Conservation (phyloP, 1,140 invertebrate genomes). For the Hypsibius dujardini region DNA sequence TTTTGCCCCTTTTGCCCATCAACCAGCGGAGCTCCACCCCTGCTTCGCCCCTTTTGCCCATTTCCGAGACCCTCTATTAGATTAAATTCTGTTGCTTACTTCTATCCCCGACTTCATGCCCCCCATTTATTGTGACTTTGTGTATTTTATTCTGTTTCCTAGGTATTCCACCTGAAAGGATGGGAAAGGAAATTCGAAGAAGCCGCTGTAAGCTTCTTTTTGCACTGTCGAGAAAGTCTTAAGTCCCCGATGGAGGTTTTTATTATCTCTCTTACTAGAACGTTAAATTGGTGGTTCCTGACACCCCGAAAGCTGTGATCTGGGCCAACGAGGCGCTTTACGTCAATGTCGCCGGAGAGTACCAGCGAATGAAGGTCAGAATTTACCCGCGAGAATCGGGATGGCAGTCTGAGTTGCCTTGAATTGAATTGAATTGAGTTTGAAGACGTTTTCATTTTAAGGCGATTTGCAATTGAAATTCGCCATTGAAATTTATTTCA, state of each 20-base stretch:
- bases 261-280: background rate
- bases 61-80: too few relatives aligned
- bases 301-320: slow-evolving; percentile 61
- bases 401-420: too few relatives aligned
- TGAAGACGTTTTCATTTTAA: too few relatives aligned
- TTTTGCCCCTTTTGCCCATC: too few relatives aligned
- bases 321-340: slow-evolving; percentile 66
- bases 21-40: too few relatives aligned
- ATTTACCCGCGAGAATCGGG: background rate
- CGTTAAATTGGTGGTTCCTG: slow-evolving; percentile 50
- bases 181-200: slow-evolving; percentile 31
- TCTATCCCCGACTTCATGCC: too few relatives aligned
- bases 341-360: slow-evolving; percentile 65
- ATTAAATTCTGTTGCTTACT: too few relatives aligned
- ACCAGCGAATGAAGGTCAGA: slow-evolving; percentile 54
- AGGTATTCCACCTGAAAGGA: slow-evolving; percentile 75
- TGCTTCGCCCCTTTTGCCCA: too few relatives aligned
- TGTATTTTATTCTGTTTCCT: slow-evolving; percentile 27
- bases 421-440: too few relatives aligned
- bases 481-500: too few relatives aligned
- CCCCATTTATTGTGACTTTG: too few relatives aligned
- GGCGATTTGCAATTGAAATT: too few relatives aligned
- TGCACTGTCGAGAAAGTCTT: background rate
- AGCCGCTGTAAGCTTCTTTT: background rate
- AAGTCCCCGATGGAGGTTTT: background rate